Percentiles rank a stretch among this genome's conserved stretches.
Evolutionary conservation across 92 coral and sea anemone species (phyloP).

Genomic region (Nematostella vectensis): DNA sequence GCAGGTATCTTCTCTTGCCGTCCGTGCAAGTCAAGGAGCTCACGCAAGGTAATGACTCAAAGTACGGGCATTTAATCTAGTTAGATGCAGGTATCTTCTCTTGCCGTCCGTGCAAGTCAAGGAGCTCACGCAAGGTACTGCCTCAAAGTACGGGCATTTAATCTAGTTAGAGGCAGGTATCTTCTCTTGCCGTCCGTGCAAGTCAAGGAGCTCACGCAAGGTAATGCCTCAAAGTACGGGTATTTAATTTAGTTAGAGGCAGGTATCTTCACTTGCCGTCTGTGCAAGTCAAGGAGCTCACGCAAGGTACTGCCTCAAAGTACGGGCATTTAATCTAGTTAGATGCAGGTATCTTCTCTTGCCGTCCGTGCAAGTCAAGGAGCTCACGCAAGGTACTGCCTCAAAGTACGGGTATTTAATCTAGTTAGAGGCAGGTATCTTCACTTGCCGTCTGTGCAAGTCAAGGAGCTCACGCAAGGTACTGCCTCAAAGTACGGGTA

Average conservation of each 20-base stretch:
- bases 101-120: slow-evolving; percentile 86
- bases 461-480: slow-evolving; percentile 83
- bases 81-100: slow-evolving; percentile 64
- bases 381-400: slow-evolving; percentile 65
- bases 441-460: slow-evolving; percentile 78
- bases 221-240: slow-evolving; percentile 43
- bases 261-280: slow-evolving; percentile 72
- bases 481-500: too few relatives aligned
- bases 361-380: slow-evolving; percentile 89
- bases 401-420: too few relatives aligned
- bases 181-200: slow-evolving; percentile 75
- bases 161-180: slow-evolving; percentile 74
- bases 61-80: too few relatives aligned
- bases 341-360: slow-evolving; percentile 64
- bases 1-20: slow-evolving; percentile 65
- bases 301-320: slow-evolving; percentile 56
- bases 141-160: too few relatives aligned
- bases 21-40: slow-evolving; percentile 88
- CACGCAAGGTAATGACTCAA: slow-evolving; percentile 54
- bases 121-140: slow-evolving; percentile 74
- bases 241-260: too few relatives aligned
- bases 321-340: too few relatives aligned
- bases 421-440: slow-evolving; percentile 74
- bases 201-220: slow-evolving; percentile 81
- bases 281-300: slow-evolving; percentile 80